These are phyloP conservation scores for Nineta flava DNA, from an alignment of 2,888 invertebrate species.

Conservation along the genomic window DNA sequence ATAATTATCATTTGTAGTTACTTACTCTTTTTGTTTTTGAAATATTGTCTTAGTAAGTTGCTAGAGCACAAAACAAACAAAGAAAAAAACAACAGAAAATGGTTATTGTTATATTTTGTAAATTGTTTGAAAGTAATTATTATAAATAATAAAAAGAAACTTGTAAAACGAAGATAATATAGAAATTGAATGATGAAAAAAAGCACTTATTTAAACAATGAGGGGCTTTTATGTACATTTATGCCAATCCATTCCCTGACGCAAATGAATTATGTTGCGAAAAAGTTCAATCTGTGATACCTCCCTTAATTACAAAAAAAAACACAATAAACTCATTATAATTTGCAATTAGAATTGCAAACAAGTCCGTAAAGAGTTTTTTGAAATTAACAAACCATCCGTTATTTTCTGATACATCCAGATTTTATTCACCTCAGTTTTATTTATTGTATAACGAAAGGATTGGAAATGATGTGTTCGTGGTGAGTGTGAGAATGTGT, in stretches of 20 bases:
- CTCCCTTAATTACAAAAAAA: neutral
- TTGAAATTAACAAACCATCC: neutral
- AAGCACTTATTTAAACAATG: constrained; percentile 1
- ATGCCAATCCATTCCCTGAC: neutral
- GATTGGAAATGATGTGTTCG: neutral
- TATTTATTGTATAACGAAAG: neutral
- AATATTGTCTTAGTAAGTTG: too few species aligned
- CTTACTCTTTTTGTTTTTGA: too few species aligned
- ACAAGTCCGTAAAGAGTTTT: neutral
- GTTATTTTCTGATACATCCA: neutral
- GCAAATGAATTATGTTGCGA: neutral
- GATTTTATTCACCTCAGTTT: neutral
- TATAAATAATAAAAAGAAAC: too few species aligned
- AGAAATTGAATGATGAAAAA: neutral
- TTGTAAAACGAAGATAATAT: too few species aligned
- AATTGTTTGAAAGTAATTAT: too few species aligned
- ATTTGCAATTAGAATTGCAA: neutral
- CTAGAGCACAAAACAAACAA: too few species aligned
- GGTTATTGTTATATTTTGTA: too few species aligned
- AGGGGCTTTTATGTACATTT: neutral
- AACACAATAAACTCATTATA: neutral
- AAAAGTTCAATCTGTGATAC: neutral
- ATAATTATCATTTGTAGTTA: too few species aligned
- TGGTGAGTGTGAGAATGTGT: too few species aligned
- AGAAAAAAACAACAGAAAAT: too few species aligned